Conservation (phyloP, 2,888 invertebrate species). For the Hypercompe scribonia region DNA sequence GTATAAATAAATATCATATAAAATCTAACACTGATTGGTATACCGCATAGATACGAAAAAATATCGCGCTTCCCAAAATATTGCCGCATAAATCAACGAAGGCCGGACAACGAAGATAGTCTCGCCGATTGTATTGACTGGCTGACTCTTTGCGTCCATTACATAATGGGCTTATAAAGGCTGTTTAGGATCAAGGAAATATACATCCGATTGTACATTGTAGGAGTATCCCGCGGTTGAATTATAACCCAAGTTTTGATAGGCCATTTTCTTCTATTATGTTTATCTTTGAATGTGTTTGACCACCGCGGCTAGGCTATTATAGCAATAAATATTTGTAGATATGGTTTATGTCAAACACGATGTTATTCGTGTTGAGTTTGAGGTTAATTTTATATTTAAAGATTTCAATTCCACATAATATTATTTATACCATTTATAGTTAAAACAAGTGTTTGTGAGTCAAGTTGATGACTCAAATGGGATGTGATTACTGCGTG, state of each 20-base stretch:
- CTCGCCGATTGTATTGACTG: constrained; percentile 64
- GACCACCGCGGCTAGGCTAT: constrained; percentile 12
- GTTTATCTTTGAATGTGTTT: constrained; percentile 55
- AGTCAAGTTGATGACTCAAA: neutral
- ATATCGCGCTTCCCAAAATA: constrained; percentile 64
- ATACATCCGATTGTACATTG: constrained; percentile 61
- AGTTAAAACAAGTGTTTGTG: neutral
- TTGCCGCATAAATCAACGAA: constrained; percentile 71
- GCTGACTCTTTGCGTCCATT: constrained; percentile 66
- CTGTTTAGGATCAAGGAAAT: constrained; percentile 73
- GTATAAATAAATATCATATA: constrained; percentile 42
- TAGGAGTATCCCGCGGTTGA: constrained; percentile 58
- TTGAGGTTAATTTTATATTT: neutral
- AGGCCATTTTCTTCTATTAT: constrained; percentile 65
- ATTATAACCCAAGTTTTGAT: constrained; percentile 72
- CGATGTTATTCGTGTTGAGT: constrained; percentile 4
- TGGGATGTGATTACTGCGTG: neutral
- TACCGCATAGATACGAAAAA: constrained; percentile 60
- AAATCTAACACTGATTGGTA: constrained; percentile 68
- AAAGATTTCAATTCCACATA: neutral
- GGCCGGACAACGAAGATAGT: constrained; percentile 63
- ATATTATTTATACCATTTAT: neutral
- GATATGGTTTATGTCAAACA: constrained; percentile 29
- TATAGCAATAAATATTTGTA: constrained; percentile 35
- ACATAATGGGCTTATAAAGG: constrained; percentile 73